Base-by-base conservation (phyloP, 2,113 vertebrate species). In the Apaloderma vittatum region DNA sequence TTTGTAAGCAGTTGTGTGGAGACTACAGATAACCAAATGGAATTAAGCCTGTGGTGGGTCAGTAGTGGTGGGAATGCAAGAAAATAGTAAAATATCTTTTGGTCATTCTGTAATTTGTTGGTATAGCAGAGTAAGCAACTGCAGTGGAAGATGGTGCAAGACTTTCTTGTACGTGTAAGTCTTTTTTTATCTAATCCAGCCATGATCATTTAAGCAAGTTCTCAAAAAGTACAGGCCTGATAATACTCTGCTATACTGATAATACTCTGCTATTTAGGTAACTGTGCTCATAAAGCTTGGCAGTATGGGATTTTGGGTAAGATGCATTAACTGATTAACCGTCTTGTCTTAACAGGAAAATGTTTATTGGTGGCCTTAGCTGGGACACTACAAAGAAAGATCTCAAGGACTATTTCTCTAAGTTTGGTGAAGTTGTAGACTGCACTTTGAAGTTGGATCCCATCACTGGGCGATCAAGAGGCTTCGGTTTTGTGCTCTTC, bases 341-440 rank as follows among this genome's bases (percentile, higher is more conserved):
- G 6, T 97, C 77, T 97, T 98, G 90, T 98, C 83, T 98, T 96
- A 88, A 94, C 97, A 99, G 99, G 98, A 99, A 99, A 97, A 99
- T 99, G 99, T 99, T 99, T 97, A 99, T 99, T 8, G 99, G 99
- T 32, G 99, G 99, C 54, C 99, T 99, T 94, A 99, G 99, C 98
- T 99, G 99, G 99, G 99, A 99, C 98, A 99, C 99, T 27, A 99
- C 99, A 15, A 99, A 99, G 98, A 99, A 99, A 98, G 99, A 99
- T 93, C 98, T 99, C 97, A 99, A 99, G 97, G 99, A 99, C 97
- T 99, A 99, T 97, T 99, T 99, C 95, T 98, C 99, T 75, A 99
- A 99, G 96, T 99, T 99, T 92, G 99, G 99, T 70, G 99, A 99
- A 97, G 99, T 99, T 19, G 99, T 99, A 49, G 99, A 99, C 98